Percentiles rank a stretch among this genome's conserved stretches.
Conservation (phyloP, 2,888 invertebrate species). For the Ephialtes manifestator region DNA sequence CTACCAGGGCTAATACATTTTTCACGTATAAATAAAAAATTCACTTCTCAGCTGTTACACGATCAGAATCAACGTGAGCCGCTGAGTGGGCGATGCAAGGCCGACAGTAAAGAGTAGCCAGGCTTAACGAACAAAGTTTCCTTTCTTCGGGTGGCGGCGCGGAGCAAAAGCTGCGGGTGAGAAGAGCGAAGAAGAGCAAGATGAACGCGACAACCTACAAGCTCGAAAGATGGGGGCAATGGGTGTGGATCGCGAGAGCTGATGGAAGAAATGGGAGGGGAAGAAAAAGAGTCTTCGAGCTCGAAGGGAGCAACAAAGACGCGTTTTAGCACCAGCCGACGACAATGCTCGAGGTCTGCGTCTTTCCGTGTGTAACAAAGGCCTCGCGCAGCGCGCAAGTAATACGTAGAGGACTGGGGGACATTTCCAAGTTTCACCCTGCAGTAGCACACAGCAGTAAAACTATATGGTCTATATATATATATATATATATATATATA, state of each 20-base stretch:
- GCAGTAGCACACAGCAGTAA: slow-evolving; percentile 25
- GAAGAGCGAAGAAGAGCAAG: slow-evolving; percentile 10
- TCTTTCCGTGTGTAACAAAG: slow-evolving; percentile 52
- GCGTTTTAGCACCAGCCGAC: slow-evolving; percentile 46
- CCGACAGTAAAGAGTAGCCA: slow-evolving; percentile 15
- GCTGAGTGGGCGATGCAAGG: not conserved
- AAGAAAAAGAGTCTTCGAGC: slow-evolving; percentile 29
- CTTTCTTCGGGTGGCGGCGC: slow-evolving; percentile 26
- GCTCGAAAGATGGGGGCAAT: slow-evolving; percentile 3
- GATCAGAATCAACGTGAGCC: not conserved
- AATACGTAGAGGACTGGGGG: slow-evolving; percentile 47
- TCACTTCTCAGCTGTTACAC: slow-evolving; percentile 7
- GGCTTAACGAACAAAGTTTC: slow-evolving; percentile 48
- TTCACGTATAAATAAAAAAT: slow-evolving; percentile 14
- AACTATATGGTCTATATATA: slow-evolving; percentile 33
- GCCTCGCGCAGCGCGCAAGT: slow-evolving; percentile 37
- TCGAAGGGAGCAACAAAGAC: slow-evolving; percentile 30
- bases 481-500: not conserved
- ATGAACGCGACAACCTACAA: slow-evolving; percentile 11
- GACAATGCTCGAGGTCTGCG: slow-evolving; percentile 44
- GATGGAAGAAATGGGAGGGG: slow-evolving; percentile 32
- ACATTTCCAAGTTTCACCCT: slow-evolving; percentile 59
- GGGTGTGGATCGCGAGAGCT: slow-evolving; percentile 28
- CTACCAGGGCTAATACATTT: not conserved
- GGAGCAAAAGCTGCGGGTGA: not conserved